Percentiles rank a stretch among this genome's conserved stretches.
Conservation (phyloP, 2,113 vertebrate species). For the Callospermophilus lateralis region DNA sequence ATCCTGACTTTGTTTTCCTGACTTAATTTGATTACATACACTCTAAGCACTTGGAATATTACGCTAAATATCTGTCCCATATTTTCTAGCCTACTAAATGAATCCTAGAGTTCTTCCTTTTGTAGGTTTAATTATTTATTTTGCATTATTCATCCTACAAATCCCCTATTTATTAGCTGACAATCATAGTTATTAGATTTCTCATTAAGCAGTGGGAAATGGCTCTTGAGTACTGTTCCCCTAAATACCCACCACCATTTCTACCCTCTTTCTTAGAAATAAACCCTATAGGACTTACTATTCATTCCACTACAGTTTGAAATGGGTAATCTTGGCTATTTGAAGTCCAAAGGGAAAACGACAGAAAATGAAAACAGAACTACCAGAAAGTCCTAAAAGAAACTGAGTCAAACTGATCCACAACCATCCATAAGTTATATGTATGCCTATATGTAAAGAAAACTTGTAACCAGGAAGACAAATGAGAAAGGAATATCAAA, state of each 20-base stretch:
- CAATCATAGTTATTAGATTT: not conserved
- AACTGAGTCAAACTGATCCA: not conserved
- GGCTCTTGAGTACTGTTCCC: not conserved
- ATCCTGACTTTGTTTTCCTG: slow-evolving; percentile 10
- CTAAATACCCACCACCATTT: not conserved
- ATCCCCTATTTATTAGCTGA: not conserved
- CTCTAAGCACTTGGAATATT: not conserved
- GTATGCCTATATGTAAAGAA: not conserved
- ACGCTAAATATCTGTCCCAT: not conserved
- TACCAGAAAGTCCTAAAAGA: not conserved
- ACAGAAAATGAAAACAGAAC: slow-evolving; percentile 36
- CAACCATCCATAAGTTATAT: not conserved
- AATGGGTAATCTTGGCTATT: not conserved
- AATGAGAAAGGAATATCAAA: not conserved
- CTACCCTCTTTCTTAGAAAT: not conserved
- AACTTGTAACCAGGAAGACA: not conserved
- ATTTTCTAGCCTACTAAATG: not conserved
- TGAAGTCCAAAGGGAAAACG: not conserved
- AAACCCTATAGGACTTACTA: not conserved
- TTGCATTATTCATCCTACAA: not conserved
- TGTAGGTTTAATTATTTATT: not conserved
- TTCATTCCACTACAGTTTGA: not conserved
- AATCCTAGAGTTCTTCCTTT: not conserved
- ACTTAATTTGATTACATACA: not conserved
- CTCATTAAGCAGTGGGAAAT: not conserved